phyloP scores from a whole-genome alignment of 2,888 invertebrate genomes.

The Parnassius orleans region DNA sequence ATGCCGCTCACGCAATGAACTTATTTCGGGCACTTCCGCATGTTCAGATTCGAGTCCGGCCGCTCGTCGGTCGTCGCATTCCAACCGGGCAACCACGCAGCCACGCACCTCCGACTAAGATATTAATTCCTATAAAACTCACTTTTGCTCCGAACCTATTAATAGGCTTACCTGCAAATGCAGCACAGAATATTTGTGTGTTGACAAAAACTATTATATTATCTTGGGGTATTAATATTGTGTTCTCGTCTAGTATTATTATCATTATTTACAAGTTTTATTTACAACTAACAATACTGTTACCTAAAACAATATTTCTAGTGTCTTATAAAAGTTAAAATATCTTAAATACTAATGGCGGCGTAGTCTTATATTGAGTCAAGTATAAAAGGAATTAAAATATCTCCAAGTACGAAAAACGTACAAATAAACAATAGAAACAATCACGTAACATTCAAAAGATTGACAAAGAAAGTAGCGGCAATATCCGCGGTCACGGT shows the following conservation, averaged over 20 bases:
- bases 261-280: too few relatives aligned
- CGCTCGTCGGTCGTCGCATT: slow-evolving; percentile 52
- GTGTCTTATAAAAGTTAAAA: too few relatives aligned
- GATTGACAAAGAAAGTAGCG: slow-evolving; percentile 64
- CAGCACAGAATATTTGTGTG: too few relatives aligned
- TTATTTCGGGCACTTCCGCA: slow-evolving; percentile 77
- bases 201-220: too few relatives aligned
- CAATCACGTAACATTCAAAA: slow-evolving; percentile 22
- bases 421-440: slow-evolving; percentile 7
- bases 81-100: slow-evolving; percentile 51
- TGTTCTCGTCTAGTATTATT: too few relatives aligned
- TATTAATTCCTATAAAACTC: slow-evolving; percentile 29
- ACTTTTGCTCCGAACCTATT: slow-evolving; percentile 29
- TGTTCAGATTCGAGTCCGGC: slow-evolving; percentile 61
- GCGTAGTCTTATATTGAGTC: not conserved
- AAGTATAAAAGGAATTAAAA: not conserved
- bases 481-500: slow-evolving; percentile 72
- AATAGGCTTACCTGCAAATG: slow-evolving; percentile 5
- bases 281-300: too few relatives aligned
- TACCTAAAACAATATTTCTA: not conserved
- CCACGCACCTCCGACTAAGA: slow-evolving; percentile 32
- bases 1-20: slow-evolving; percentile 55
- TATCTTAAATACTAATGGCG: not conserved
- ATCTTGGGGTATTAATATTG: too few relatives aligned
- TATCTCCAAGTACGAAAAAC: not conserved